phyloP scores from a whole-genome alignment of 1,140 invertebrate genomes.

The Dysdera silvatica region DNA sequence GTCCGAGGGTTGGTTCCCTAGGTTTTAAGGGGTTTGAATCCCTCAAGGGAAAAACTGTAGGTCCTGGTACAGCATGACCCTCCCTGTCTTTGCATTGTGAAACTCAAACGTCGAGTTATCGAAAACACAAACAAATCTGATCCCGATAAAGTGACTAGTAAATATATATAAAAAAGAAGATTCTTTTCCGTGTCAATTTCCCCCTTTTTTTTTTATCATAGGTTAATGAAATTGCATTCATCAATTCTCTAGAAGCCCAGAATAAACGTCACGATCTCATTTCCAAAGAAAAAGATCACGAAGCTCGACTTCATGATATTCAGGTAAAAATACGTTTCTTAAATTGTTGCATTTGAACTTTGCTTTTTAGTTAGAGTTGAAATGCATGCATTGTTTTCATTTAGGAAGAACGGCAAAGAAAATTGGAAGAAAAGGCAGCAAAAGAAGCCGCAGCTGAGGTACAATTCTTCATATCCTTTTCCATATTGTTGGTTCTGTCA shows the following conservation, averaged over 20 bases:
- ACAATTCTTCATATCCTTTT: conserved; percentile 13
- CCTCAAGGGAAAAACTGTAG: no score
- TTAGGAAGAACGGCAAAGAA: conserved; percentile 61
- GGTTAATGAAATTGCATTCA: conserved; percentile 93
- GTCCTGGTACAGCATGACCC: no score
- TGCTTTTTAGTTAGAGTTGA: neutral
- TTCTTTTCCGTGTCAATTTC: neutral
- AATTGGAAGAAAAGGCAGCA: conserved; percentile 82
- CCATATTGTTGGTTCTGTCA: neutral
- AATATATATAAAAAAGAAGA: neutral
- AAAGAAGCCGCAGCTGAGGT: conserved; percentile 85
- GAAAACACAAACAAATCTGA: neutral
- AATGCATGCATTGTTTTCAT: conserved; percentile 3
- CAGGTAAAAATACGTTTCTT: conserved; percentile 42
- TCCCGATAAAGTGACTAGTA: neutral
- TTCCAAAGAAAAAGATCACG: conserved; percentile 66
- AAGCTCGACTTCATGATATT: conserved; percentile 66
- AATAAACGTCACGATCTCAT: conserved; percentile 86
- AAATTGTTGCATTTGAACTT: neutral
- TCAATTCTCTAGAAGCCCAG: conserved; percentile 90
- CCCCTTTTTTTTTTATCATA: conserved; percentile 26
- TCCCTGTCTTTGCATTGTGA: no score
- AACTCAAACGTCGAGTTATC: no score
- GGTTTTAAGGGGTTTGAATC: no score
- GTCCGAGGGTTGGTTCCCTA: no score